Evolutionary conservation across 2,113 vertebrate species (phyloP), one percentile per base, ranked within the genome.

Genomic region (Dolichotis patagonum): DNA sequence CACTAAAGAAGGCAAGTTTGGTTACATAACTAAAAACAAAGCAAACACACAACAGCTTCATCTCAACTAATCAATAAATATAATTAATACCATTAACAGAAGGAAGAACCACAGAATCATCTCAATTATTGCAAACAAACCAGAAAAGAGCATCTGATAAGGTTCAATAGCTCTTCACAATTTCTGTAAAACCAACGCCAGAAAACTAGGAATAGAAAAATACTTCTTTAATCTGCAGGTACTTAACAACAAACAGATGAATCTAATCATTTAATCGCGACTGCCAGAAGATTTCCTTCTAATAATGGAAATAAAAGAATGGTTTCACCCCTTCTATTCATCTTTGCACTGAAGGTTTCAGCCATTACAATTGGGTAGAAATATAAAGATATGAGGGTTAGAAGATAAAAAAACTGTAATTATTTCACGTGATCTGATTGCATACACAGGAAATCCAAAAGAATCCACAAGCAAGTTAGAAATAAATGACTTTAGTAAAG

Each of bases 31-130:
- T 63, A 4, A 88, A 92, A 58, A 58, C 63, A 62, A 38, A 6
- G 17, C 22, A 93, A 54, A 2, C 13, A 58, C 12, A 56, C 20
- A 49, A 28, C 12, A 41, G 26, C 52, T 43, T 17, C 41, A 35
- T 32, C 41, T 65, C n/a, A 43, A 69, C 30, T 63, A 75, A 60
- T n/a, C 46, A 43, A 38, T 60, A 32, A 60, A 13, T 56, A 22
- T 54, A 89, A 95, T 83, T 63, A 88, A 71, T 19, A 35, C 71
- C 20, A 84, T 24, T 87, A 95, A 95, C 24, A 73, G 35, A 87
- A 78, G 28, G 83, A 77, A 78, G 41, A 88, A 56, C 7, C 41
- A 80, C 7, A 58, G 46, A 49, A 92, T 13, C 20, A 69, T 73
- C 22, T 88, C n/a, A 95, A 63, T 43, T 63, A 32, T 85, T 91